Conservation (phyloP, 2,888 invertebrate genomes). For the Mystacides longicornis region DNA sequence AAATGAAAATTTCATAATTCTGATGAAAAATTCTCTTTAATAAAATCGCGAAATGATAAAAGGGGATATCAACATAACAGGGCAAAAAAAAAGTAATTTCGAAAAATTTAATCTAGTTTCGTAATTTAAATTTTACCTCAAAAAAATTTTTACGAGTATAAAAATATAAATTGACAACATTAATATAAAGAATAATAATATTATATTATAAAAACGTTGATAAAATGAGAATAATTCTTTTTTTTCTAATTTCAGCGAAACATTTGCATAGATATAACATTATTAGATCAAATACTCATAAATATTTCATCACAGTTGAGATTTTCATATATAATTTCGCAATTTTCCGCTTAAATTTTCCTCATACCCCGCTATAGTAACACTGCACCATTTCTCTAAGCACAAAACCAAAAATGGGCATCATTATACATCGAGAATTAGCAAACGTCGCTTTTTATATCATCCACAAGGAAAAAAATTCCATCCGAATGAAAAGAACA, state of each 20-base stretch:
- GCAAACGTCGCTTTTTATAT: neutral
- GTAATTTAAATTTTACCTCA: no score
- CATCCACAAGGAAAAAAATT: neutral
- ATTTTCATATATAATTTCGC: slow-evolving; percentile 20
- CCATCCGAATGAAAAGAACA: neutral
- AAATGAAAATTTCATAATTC: no score
- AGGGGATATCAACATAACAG: no score
- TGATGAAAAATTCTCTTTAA: no score
- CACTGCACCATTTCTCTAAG: slow-evolving; percentile 12
- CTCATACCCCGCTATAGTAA: slow-evolving; percentile 12
- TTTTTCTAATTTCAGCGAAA: slow-evolving; percentile 8
- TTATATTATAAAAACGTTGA: slow-evolving; percentile 1
- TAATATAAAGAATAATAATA: neutral
- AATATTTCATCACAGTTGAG: slow-evolving; percentile 16
- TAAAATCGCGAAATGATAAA: no score
- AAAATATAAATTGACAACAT: neutral
- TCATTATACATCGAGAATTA: no score
- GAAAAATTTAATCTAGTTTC: no score
- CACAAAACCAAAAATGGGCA: neutral
- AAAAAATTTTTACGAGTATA: no score
- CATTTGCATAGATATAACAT: slow-evolving; percentile 19
- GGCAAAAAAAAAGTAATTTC: no score
- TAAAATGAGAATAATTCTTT: slow-evolving; percentile 6
- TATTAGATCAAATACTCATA: slow-evolving; percentile 20
- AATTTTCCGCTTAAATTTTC: slow-evolving; percentile 22